phyloP scores from a whole-genome alignment of 2,797 vertebrate genomes.

The Neomorphus geoffroyi region DNA sequence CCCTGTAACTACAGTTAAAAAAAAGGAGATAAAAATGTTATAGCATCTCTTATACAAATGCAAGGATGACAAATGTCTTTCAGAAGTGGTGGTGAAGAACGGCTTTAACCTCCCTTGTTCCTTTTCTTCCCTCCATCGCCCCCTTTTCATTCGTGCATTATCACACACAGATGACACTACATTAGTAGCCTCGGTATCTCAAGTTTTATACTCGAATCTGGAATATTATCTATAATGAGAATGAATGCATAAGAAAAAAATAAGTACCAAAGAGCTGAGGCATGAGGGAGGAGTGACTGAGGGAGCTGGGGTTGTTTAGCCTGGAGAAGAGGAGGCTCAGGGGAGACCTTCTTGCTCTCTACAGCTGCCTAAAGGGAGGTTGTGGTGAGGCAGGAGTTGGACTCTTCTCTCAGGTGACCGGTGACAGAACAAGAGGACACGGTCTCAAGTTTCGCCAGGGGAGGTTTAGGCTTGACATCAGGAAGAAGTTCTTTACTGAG shows the following conservation, averaged over 20 bases:
- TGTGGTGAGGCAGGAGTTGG: too few species aligned
- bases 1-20: constrained; percentile 80
- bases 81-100: not conserved
- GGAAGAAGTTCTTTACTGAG: too few species aligned
- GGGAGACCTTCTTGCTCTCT: too few species aligned
- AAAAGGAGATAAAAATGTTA: not conserved
- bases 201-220: not conserved
- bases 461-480: too few species aligned
- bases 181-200: not conserved
- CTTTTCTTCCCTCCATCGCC: not conserved
- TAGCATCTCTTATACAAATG: not conserved
- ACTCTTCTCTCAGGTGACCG: too few species aligned
- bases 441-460: too few species aligned
- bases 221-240: not conserved
- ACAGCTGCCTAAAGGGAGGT: too few species aligned
- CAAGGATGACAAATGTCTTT: not conserved
- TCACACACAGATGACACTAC: not conserved
- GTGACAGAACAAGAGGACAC: too few species aligned
- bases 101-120: not conserved
- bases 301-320: too few species aligned
- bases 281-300: not conserved
- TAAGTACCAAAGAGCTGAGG: not conserved
- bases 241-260: not conserved
- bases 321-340: too few species aligned
- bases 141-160: not conserved